Evolutionary conservation across 2,113 vertebrate species (phyloP).

Genomic region (Thalassoma bifasciatum): DNA sequence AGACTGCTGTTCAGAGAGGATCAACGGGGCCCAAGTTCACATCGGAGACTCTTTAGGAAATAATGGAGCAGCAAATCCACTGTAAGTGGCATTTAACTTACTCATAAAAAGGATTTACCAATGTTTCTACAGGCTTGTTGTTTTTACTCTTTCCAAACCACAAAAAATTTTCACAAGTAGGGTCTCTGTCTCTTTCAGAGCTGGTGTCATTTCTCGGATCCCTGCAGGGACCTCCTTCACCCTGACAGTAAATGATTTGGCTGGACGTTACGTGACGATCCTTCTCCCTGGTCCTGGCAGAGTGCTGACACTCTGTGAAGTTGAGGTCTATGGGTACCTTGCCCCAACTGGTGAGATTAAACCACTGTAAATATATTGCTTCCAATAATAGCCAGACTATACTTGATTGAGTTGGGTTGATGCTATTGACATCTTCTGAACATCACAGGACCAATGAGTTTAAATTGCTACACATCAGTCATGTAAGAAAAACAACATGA

Average conservation of each 20-base stretch:
- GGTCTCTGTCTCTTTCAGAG: slow-evolving; percentile 24
- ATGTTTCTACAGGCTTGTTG: no score
- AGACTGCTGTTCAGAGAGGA: neutral
- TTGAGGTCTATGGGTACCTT: slow-evolving; percentile 64
- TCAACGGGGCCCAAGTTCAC: slow-evolving; percentile 37
- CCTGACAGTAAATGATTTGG: neutral
- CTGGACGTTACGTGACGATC: slow-evolving; percentile 55
- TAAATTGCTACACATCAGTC: no score
- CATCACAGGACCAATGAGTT: no score
- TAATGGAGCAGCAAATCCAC: neutral
- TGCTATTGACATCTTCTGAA: no score
- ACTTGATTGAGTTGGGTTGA: no score
- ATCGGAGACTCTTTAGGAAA: neutral
- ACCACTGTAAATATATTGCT: no score
- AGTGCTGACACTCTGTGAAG: slow-evolving; percentile 46
- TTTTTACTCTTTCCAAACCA: no score
- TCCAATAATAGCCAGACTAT: no score
- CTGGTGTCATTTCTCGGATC: neutral
- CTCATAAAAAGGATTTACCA: neutral
- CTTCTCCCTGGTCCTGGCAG: rapidly evolving
- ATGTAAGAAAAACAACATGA: no score
- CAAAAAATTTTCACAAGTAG: no score
- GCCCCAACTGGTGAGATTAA: slow-evolving; percentile 57
- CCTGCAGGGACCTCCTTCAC: neutral
- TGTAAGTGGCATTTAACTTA: slow-evolving; percentile 20